Evolutionary conservation across 2,888 invertebrate species (phyloP), one percentile per base, ranked within the genome.

Genomic region (Tinea trinotella): DNA sequence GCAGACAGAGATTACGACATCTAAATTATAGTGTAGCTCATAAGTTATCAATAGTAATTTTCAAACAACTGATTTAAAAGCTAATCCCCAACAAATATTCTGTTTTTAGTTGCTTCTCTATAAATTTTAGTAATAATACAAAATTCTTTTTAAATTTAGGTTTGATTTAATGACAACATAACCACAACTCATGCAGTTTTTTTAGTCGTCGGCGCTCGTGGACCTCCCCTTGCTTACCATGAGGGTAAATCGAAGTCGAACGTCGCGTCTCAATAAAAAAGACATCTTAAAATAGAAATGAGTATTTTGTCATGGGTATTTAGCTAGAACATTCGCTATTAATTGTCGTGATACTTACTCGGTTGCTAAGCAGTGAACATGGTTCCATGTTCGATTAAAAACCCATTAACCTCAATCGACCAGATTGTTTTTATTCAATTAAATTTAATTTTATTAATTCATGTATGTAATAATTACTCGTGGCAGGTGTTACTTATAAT

Each of bases 1-100:
- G 40, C 40, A 40, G 40, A 40, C 13, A 13, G n/a, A 40, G 40
- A 46, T 46, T 46, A 46, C 46, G 19, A 17, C 46, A 46, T 46
- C 46, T 46, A 46, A 40, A 40, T 40, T 40, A 40, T 40, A 15
- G 40, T 40, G 40, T 40, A 15, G 13, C 40, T 15, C 15, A 40
- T 40, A 40, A 40, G 12, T 40, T 40, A 40, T 40, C 40, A 13
- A 13, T 2, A 40, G 15, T 40, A 12, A 40, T 40, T 13, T 13
- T 40, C 40, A 40, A 15, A 35, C 35, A n/a, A 12, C 10, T 12
- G 35, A 35, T 35, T 12, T 35, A 35, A 35, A 40, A 13, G 40
- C 40, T 40, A 13, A 40, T 40, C 13, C 13, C 12, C 15, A 40
- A 4, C 9, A 24, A 24, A n/a, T n/a, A n/a, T n/a, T n/a, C n/a